phyloP scores from a whole-genome alignment of 2,888 invertebrate species.

The Magallana nippona region DNA sequence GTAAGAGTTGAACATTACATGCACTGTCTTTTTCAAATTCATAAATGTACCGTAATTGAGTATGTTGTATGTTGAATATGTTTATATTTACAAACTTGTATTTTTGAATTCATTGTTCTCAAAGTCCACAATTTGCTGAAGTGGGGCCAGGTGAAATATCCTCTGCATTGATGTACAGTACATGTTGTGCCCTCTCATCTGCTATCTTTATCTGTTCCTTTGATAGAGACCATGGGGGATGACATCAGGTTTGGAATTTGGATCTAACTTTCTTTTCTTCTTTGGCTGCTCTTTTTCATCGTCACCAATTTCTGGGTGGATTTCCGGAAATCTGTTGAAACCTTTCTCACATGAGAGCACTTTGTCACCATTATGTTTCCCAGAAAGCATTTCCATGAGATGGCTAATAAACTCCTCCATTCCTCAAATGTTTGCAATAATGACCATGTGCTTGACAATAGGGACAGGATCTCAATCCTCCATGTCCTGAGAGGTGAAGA shows the following conservation, averaged over 20 bases:
- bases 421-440: slow-evolving; percentile 36
- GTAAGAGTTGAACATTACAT: background rate
- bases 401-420: slow-evolving; percentile 40
- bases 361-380: slow-evolving; percentile 2
- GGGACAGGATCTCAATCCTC: slow-evolving; percentile 25
- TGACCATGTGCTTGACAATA: slow-evolving; percentile 8
- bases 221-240: background rate
- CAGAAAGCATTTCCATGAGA: slow-evolving; percentile 38
- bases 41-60: too few species aligned
- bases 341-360: slow-evolving; percentile 1
- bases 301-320: background rate
- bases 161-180: background rate
- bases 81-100: slow-evolving; percentile 15
- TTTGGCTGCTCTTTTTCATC: background rate
- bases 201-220: slow-evolving; percentile 11
- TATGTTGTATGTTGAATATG: too few species aligned
- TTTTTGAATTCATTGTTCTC: slow-evolving; percentile 32
- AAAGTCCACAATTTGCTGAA: slow-evolving; percentile 37
- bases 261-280: background rate
- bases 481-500: slow-evolving; percentile 30
- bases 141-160: slow-evolving; percentile 25
- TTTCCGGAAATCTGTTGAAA: background rate
- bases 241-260: too few species aligned
- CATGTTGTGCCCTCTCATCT: background rate
- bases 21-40: background rate